phyloP scores from a whole-genome alignment of 2,888 invertebrate species.

The Seladonia tumulorum region DNA sequence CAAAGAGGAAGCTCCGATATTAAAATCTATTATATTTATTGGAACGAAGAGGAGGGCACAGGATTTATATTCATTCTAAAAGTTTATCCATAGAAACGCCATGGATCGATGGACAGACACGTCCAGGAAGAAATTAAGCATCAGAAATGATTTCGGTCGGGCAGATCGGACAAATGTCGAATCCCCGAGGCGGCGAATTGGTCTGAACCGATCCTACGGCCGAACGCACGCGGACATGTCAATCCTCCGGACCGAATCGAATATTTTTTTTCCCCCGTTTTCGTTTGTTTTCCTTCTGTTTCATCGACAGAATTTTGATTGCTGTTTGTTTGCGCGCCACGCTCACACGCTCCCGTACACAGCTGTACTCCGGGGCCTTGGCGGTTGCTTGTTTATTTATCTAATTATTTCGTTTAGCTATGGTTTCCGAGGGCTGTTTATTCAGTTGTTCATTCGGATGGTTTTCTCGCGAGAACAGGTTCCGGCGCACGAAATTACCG shows the following conservation, averaged over 20 bases:
- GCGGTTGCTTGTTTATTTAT: background rate
- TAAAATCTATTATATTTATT: background rate
- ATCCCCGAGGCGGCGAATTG: constrained; percentile 6
- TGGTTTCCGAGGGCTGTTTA: background rate
- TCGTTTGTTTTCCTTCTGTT: background rate
- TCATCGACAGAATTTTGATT: constrained; percentile 13
- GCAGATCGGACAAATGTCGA: background rate
- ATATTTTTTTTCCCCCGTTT: background rate
- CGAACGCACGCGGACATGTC: background rate
- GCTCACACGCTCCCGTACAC: background rate
- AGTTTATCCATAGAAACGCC: background rate
- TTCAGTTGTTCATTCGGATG: background rate
- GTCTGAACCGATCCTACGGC: constrained; percentile 3
- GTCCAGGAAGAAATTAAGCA: background rate
- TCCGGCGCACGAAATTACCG: background rate
- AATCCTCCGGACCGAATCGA: background rate
- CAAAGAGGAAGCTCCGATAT: background rate
- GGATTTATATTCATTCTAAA: background rate
- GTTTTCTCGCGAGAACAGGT: background rate
- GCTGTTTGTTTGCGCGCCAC: constrained; percentile 2
- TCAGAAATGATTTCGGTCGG: background rate
- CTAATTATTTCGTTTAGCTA: background rate
- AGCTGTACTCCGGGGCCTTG: background rate
- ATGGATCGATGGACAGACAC: background rate
- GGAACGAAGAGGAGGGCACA: background rate